These are phyloP conservation scores for Anguilla pacifica DNA, from an alignment of 2,797 vertebrate genomes.

Conservation along the genomic window DNA sequence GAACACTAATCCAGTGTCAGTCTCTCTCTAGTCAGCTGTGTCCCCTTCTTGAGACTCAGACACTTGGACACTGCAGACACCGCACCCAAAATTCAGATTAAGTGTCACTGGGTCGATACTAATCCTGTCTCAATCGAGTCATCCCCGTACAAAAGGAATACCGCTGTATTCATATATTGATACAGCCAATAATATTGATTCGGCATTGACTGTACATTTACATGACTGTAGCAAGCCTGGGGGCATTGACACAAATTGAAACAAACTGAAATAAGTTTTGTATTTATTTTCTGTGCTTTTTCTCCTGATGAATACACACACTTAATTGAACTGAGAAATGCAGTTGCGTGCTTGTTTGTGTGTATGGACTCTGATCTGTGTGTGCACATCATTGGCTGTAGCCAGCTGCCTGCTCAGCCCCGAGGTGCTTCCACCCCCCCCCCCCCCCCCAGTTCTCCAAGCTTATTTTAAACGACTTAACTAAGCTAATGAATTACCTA, in stretches of 20 bases:
- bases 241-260: neutral
- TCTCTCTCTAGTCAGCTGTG: constrained; percentile 1
- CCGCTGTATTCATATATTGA: neutral
- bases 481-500: constrained; percentile 81
- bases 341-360: neutral
- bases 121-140: neutral
- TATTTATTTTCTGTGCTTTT: neutral
- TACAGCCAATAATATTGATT: neutral
- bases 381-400: constrained; percentile 54
- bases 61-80: neutral
- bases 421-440: constrained; percentile 67
- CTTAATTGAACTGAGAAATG: neutral
- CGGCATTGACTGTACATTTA: constrained; percentile 15
- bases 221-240: neutral
- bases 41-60: neutral
- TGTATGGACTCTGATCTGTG: constrained; percentile 34
- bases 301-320: neutral
- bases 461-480: constrained; percentile 71
- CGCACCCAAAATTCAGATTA: neutral
- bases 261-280: neutral
- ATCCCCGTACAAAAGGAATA: neutral
- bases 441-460: constrained; percentile 57
- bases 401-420: constrained; percentile 56
- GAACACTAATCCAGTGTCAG: constrained; percentile 11
- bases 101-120: neutral